phyloP scores from a whole-genome alignment of 2,888 invertebrate genomes.

The Idaea aversata region DNA sequence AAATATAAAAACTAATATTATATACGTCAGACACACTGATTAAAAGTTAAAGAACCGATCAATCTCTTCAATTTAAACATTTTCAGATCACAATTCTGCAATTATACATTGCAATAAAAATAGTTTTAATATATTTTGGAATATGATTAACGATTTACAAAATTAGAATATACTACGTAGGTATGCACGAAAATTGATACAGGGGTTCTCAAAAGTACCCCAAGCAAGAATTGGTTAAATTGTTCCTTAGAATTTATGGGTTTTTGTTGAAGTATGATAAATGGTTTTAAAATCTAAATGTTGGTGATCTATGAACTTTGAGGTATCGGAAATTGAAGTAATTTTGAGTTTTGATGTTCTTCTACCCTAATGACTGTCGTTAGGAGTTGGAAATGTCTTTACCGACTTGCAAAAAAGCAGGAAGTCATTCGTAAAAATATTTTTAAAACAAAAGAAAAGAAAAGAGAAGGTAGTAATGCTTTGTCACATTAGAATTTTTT shows the following conservation, averaged over 20 bases:
- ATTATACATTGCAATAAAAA: too few relatives aligned
- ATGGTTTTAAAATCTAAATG: neutral
- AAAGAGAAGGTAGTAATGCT: too few relatives aligned
- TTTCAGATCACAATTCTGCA: too few relatives aligned
- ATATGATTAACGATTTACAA: too few relatives aligned
- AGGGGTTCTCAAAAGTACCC: neutral
- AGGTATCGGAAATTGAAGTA: constrained; percentile 10
- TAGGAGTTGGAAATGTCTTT: neutral
- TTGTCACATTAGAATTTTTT: too few relatives aligned
- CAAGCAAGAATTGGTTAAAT: neutral
- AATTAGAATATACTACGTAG: too few relatives aligned
- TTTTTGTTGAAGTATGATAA: neutral
- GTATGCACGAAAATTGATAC: neutral
- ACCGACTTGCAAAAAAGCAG: neutral
- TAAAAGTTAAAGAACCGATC: too few relatives aligned
- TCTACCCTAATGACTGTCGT: constrained; percentile 9
- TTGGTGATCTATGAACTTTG: constrained; percentile 22
- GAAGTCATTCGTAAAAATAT: neutral
- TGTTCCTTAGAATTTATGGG: neutral
- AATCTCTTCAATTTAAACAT: too few relatives aligned
- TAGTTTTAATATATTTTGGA: too few relatives aligned
- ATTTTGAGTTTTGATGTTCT: constrained; percentile 8
- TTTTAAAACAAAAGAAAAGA: too few relatives aligned
- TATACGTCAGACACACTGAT: too few relatives aligned
- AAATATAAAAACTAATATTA: too few relatives aligned